Conservation (phyloP, 1,140 invertebrate species). For the Caenorhabditis tropicalis region DNA sequence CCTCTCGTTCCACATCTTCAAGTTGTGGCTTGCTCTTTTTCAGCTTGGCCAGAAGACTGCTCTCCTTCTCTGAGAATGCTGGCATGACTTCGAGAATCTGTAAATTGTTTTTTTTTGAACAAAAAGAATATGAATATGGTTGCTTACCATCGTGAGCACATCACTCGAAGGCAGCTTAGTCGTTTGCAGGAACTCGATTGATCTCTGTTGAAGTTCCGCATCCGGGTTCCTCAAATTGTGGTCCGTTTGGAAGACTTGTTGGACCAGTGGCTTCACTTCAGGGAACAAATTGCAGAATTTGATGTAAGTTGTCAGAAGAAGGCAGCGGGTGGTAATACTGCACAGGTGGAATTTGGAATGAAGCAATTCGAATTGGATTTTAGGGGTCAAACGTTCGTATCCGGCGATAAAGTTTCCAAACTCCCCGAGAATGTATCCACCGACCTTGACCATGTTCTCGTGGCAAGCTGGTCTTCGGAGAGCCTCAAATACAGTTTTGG, state of each 20-base stretch:
- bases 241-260: constrained; percentile 91
- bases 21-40: constrained; percentile 87
- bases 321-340: constrained; percentile 90
- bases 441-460: constrained; percentile 99
- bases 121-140: neutral
- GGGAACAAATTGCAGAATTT: constrained; percentile 99
- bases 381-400: constrained; percentile 82
- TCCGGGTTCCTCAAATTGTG: constrained; percentile 95
- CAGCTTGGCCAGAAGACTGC: constrained; percentile 89
- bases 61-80: constrained; percentile 97
- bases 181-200: constrained; percentile 95
- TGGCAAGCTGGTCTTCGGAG: constrained; percentile 85
- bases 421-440: constrained; percentile 98
- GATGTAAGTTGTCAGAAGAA: constrained; percentile 96
- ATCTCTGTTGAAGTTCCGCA: constrained; percentile 96
- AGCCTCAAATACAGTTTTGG: constrained; percentile 96
- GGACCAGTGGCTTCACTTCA: constrained; percentile 94
- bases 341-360: constrained; percentile 86
- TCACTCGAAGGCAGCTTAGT: constrained; percentile 94
- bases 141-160: constrained; percentile 80
- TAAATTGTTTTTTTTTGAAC: no score
- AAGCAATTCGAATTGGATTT: constrained; percentile 69
- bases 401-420: constrained; percentile 99
- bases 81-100: constrained; percentile 99
- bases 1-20: constrained; percentile 69